A percentile compares a stretch with the other conserved stretches of the same genome.
These are phyloP conservation scores for Penaeus japonicus DNA, from an alignment of 1,140 invertebrate genomes.

Conservation along the genomic window DNA sequence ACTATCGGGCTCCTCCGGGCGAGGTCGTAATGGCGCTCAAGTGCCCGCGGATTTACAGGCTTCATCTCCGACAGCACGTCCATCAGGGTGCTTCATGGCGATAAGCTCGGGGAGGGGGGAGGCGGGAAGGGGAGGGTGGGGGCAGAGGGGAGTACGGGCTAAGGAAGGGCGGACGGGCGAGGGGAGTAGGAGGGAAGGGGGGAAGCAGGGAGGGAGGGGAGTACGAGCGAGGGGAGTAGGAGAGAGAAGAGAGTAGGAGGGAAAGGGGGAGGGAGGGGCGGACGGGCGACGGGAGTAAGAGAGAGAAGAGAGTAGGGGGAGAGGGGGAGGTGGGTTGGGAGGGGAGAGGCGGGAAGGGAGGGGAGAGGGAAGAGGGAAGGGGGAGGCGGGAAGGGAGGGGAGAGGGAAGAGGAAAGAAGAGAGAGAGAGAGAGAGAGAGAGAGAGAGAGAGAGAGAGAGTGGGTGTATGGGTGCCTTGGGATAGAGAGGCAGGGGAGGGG, in stretches of 20 bases:
- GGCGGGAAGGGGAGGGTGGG: not conserved
- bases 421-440: not conserved
- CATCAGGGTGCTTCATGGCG: slow-evolving; percentile 42
- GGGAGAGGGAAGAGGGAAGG: not conserved
- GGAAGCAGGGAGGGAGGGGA: too few species aligned
- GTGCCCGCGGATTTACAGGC: slow-evolving; percentile 40
- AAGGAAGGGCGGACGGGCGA: not conserved
- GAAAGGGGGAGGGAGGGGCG: not conserved
- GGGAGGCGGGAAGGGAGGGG: not conserved
- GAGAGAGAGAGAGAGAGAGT: not conserved
- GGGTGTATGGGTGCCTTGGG: not conserved
- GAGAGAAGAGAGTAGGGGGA: not conserved
- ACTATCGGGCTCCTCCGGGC: not conserved
- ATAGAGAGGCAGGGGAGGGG: not conserved
- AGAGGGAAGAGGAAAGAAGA: not conserved
- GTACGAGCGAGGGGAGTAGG: not conserved
- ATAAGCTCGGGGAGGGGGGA: slow-evolving; percentile 27
- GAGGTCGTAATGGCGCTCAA: slow-evolving; percentile 47
- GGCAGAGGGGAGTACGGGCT: not conserved
- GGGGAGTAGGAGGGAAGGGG: too few species aligned
- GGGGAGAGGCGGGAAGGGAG: not conserved
- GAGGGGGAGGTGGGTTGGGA: not conserved
- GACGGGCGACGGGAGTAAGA: not conserved
- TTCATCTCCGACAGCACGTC: slow-evolving; percentile 47
- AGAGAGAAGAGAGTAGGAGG: not conserved